Evolutionary conservation across 2,888 invertebrate species (phyloP), one percentile per base, ranked within the genome.

Genomic region (Congeria kusceri): DNA sequence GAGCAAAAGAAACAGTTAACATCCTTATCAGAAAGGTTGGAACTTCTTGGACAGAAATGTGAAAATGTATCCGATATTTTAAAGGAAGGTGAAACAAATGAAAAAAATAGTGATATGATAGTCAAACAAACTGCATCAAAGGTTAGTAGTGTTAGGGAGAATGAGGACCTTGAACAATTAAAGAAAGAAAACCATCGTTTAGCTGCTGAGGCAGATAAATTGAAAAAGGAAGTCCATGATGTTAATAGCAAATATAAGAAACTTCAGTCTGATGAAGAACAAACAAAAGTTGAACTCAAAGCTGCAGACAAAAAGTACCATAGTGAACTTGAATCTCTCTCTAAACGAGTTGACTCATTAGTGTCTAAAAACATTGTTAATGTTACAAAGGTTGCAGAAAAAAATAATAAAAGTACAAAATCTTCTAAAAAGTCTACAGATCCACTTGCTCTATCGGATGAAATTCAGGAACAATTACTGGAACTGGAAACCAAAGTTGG

Each of bases 331-430:
- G 95, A 96, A 81, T 94, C 97, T 88, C 96, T 98, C 96, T 96
- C 96, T 49, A 96, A 96, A 28, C 95, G 97, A 64, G 96, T 98
- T 76, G 96, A 97, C 91, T 97, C 97, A 92, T 94, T 98, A 39
- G 97, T 97, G 49, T 29, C 65, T 0, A 80, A 77, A 75, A 64
- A 67, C 39, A 80, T 77, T 23, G 61, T 77, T n/a, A 58, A 65
- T 32, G 23, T 77, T n/a, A 32, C 56, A 15, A 75, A 72, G 32
- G 18, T 32, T 20, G 27, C 57, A 61, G 23, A 44, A 56, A 79
- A 68, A 23, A 18, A 68, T 23, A 18, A 39, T 3, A 75, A 72
- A 64, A 67, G 23, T 32, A 77, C 75, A 67, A 46, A 44, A 29
- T 69, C 61, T 56, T 23, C 15, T 15, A 58, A 28, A 4, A 62